A percentile compares a stretch with the other conserved stretches of the same genome.
phyloP scores from a whole-genome alignment of 2,113 vertebrate genomes.

The Numida meleagris region DNA sequence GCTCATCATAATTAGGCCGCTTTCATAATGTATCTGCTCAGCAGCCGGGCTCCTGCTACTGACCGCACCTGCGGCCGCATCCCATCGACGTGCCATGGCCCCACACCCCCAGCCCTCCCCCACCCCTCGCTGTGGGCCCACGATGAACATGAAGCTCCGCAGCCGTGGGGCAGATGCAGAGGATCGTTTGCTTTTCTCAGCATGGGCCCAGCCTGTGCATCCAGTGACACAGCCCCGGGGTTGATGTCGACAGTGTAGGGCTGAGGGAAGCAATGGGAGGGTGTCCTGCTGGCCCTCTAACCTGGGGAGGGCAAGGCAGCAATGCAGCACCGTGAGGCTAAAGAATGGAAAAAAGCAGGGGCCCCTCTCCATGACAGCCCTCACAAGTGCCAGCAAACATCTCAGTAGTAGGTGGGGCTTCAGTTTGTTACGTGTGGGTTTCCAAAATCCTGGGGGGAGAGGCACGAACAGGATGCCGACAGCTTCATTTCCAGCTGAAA shows the following conservation, averaged over 20 bases:
- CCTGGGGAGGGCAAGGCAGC: too few relatives aligned
- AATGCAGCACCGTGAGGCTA: neutral
- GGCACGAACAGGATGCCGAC: neutral
- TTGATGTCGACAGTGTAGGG: neutral
- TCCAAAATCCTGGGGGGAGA: neutral
- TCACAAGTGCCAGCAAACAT: fast-evolving
- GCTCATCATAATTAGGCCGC: neutral
- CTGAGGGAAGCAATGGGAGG: neutral
- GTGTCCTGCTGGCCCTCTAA: too few relatives aligned
- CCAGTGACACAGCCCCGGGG: too few relatives aligned
- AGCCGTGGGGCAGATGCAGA: fast-evolving
- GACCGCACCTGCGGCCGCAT: neutral
- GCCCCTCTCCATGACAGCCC: neutral
- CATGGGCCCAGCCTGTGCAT: neutral
- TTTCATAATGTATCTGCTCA: conserved; percentile 30
- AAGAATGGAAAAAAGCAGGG: neutral
- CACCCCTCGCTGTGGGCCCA: fast-evolving
- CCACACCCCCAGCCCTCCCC: too few relatives aligned
- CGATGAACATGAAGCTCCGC: neutral
- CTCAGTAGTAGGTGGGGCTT: neutral
- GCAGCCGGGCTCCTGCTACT: fast-evolving
- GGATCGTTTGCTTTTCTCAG: fast-evolving
- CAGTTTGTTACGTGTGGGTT: neutral
- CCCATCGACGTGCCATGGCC: too few relatives aligned
- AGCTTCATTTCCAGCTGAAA: neutral